These are phyloP conservation scores for Amazona guildingii DNA, from an alignment of 2,113 vertebrate species.

Conservation along the genomic window DNA sequence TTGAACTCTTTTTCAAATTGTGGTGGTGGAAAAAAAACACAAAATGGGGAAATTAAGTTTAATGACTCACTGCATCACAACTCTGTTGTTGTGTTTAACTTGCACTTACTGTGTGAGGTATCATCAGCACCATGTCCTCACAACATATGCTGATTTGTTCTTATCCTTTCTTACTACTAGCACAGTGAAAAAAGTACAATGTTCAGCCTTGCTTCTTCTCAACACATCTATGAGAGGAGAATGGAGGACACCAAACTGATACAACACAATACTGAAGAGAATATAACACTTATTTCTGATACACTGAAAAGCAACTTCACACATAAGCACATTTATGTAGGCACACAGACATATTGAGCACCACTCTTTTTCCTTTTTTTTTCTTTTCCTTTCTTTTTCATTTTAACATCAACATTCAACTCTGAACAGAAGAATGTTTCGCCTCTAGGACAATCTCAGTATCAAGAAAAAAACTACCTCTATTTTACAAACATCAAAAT, in stretches of 20 bases:
- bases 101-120: neutral
- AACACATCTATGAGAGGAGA: neutral
- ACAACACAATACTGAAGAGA: slow-evolving; percentile 53
- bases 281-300: slow-evolving; percentile 49
- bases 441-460: slow-evolving; percentile 26
- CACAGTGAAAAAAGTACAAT: slow-evolving; percentile 16
- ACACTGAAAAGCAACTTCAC: slow-evolving; percentile 48
- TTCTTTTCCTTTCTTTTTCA: neutral
- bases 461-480: slow-evolving; percentile 30
- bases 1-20: neutral
- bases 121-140: slow-evolving; percentile 28
- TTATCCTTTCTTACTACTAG: slow-evolving; percentile 28
- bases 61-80: neutral
- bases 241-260: slow-evolving; percentile 30
- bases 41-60: neutral
- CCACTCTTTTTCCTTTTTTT: neutral
- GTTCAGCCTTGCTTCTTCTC: slow-evolving; percentile 6
- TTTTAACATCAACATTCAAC: slow-evolving; percentile 51
- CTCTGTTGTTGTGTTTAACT: neutral
- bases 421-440: slow-evolving; percentile 14
- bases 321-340: slow-evolving; percentile 45
- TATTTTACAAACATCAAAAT: slow-evolving; percentile 54
- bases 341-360: slow-evolving; percentile 58
- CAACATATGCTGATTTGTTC: slow-evolving; percentile 28
- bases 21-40: neutral